Evolutionary conservation across 2,888 invertebrate species (phyloP), one percentile per base, ranked within the genome.

Genomic region (Atrina japonica): DNA sequence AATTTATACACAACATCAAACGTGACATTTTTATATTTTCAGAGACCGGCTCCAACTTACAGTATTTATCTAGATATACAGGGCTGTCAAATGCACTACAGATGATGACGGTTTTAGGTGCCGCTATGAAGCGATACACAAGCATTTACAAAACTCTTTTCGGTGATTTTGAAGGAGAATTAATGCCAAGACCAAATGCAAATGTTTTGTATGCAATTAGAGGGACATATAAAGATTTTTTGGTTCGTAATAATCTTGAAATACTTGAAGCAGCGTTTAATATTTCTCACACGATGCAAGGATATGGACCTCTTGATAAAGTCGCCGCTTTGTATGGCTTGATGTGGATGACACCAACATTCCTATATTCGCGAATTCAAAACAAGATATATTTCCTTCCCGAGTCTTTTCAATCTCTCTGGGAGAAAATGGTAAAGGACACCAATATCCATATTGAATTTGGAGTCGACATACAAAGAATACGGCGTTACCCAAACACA

Each of bases 281-380:
- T 9, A 21, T 27, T 6, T 58, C 30, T 18, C 41, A 30, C n/a
- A 58, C 66, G 14, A 11, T 40, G 1, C 14, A 50, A 30, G 66
- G 66, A 6, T 66, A 66, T n/a, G 66, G 66, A n/a, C 35, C 18
- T 35, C n/a, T 47, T 21, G 41, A 66, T 23, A 58, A 58, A 18
- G 49, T 35, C 2, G 55, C 55, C 14, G 56, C 66, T 7, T 16
- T 66, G n/a, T 66, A 66, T 16, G 66, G 58, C 14, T 14, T 66
- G 25, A 25, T 58, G 35, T 58, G 23, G 58, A 27, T 66, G n/a
- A 47, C 66, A 21, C 58, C 66, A 0, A 40, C 23, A n/a, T 27
- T 35, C 14, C n/a, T 43, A 2, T 6, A 14, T 14, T 27, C 27
- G 25, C 27, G 41, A 16, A 40, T 45, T 3, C 25, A 25, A 27